A percentile compares a stretch with the other conserved stretches of the same genome.
Evolutionary conservation across 1,140 invertebrate species (phyloP).

Genomic region (Pteromalus puparum): DNA sequence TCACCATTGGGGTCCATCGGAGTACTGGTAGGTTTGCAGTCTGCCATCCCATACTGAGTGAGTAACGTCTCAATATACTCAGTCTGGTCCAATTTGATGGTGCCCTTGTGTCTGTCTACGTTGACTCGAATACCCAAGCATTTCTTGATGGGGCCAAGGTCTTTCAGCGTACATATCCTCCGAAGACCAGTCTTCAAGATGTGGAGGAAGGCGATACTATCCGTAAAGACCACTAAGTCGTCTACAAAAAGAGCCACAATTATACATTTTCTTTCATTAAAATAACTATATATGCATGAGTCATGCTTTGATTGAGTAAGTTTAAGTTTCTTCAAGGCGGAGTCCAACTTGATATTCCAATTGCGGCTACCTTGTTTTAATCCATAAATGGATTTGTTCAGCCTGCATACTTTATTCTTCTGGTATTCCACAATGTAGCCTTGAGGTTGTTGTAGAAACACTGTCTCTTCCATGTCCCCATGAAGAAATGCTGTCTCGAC

Average conservation of each 20-base stretch:
- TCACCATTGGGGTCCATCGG: too few species aligned
- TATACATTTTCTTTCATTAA: conserved; percentile 40
- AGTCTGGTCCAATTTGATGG: too few species aligned
- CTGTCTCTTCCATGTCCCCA: neutral
- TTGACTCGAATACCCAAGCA: too few species aligned
- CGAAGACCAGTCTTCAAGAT: conserved; percentile 47
- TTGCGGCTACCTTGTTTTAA: conserved; percentile 63
- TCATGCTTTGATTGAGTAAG: conserved; percentile 56
- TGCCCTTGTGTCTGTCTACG: too few species aligned
- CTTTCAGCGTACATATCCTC: neutral
- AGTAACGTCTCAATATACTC: too few species aligned
- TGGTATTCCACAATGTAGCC: conserved; percentile 52
- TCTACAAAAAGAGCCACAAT: conserved; percentile 66
- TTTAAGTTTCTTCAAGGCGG: conserved; percentile 17
- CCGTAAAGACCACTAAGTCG: conserved; percentile 62
- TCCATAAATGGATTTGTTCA: conserved; percentile 67
- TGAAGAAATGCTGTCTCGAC: neutral
- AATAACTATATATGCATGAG: conserved; percentile 60
- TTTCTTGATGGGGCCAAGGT: too few species aligned
- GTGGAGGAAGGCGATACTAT: neutral
- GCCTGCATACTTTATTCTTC: conserved; percentile 58
- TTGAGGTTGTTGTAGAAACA: conserved; percentile 55
- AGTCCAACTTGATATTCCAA: conserved; percentile 63
- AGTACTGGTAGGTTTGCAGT: too few species aligned
- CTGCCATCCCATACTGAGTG: too few species aligned